A percentile compares a stretch with the other conserved stretches of the same genome.
These are phyloP conservation scores for Drosophila mimetica DNA, from an alignment of 2,888 invertebrate genomes.

Conservation along the genomic window DNA sequence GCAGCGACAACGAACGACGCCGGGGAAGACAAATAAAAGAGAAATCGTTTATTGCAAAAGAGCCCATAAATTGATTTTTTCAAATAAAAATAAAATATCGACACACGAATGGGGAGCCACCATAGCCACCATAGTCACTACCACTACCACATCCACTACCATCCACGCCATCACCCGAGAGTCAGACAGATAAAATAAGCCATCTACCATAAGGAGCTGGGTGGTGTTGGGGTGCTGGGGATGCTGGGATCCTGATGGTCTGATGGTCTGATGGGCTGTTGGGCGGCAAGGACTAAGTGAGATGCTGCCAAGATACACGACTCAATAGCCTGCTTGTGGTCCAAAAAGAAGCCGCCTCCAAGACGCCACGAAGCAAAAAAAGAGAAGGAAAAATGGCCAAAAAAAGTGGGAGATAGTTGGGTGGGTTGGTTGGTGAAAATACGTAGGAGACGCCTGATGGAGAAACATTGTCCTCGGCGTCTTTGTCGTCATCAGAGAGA, in stretches of 20 bases:
- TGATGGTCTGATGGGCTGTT: not conserved
- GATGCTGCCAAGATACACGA: constrained; percentile 53
- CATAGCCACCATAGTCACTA: too few species aligned
- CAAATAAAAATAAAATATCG: constrained; percentile 81
- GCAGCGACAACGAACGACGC: constrained; percentile 14
- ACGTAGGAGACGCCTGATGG: constrained; percentile 14
- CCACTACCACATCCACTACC: not conserved
- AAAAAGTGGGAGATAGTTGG: constrained; percentile 23
- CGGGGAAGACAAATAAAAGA: constrained; percentile 78
- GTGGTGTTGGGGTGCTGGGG: not conserved
- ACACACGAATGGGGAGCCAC: constrained; percentile 34
- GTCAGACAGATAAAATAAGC: constrained; percentile 54
- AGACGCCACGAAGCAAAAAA: constrained; percentile 70
- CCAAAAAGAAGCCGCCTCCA: constrained; percentile 57
- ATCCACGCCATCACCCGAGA: constrained; percentile 1
- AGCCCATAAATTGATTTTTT: constrained; percentile 80
- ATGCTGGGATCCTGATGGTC: not conserved
- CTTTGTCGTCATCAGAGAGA: constrained; percentile 37
- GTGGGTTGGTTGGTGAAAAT: not conserved
- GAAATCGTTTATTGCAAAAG: constrained; percentile 82
- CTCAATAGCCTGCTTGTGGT: constrained; percentile 49
- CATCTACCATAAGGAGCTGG: constrained; percentile 43
- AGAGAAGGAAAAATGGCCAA: constrained; percentile 2
- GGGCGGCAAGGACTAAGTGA: constrained; percentile 25
- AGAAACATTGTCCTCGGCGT: constrained; percentile 46